These are phyloP conservation scores for Protobothrops mucrosquamatus DNA, from an alignment of 2,113 vertebrate species.

Conservation along the genomic window DNA sequence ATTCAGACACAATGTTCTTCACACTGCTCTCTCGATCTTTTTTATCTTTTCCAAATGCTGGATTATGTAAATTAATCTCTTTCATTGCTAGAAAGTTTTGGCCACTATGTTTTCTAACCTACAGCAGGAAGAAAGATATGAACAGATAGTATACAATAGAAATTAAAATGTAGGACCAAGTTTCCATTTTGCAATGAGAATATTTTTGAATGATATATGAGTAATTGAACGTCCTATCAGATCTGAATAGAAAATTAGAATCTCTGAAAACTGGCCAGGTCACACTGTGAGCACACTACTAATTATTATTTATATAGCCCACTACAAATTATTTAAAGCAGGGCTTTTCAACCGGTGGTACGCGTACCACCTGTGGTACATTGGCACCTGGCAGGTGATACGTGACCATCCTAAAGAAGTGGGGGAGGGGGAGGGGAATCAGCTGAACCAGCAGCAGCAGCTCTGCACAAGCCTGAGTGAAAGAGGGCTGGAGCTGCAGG, in stretches of 20 bases:
- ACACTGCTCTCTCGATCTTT: constrained; percentile 82
- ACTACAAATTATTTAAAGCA: background rate
- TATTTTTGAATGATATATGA: background rate
- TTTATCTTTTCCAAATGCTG: constrained; percentile 88
- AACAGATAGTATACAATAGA: background rate
- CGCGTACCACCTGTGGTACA: no score
- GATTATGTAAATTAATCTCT: constrained; percentile 88
- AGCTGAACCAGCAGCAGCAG: no score
- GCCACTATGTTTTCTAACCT: constrained; percentile 83
- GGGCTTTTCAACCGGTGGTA: no score
- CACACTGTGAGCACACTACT: background rate
- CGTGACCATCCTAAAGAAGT: no score
- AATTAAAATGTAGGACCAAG: background rate
- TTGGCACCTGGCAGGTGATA: no score
- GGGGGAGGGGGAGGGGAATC: no score
- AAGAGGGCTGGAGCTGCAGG: no score
- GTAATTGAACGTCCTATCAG: background rate
- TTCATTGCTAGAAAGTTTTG: constrained; percentile 88
- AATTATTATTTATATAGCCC: background rate
- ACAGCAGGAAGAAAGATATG: constrained; percentile 9
- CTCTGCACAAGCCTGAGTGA: no score
- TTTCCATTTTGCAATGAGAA: background rate
- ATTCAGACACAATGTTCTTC: constrained; percentile 87
- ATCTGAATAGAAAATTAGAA: constrained; percentile 12
- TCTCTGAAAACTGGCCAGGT: background rate